A percentile compares a stretch with the other conserved stretches of the same genome.
These are phyloP conservation scores for Phytoseiulus persimilis DNA, from an alignment of 2,888 invertebrate species.

Conservation along the genomic window DNA sequence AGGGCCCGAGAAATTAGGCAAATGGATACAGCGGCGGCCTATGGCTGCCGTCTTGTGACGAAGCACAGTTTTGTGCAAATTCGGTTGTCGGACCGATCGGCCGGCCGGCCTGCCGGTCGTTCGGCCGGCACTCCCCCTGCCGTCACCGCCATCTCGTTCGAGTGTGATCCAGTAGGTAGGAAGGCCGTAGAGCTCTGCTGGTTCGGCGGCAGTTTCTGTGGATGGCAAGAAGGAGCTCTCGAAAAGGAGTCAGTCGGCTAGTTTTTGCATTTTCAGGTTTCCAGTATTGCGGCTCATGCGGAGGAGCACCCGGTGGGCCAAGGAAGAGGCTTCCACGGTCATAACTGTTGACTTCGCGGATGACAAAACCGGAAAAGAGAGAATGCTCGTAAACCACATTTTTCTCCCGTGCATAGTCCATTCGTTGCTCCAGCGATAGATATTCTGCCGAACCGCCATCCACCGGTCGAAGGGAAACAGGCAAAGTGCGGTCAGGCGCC, in stretches of 20 bases:
- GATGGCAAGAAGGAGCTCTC: too few relatives aligned
- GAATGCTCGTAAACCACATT: neutral
- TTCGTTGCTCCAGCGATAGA: neutral
- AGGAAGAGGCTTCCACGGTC: neutral
- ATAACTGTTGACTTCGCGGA: neutral
- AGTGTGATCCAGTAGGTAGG: too few relatives aligned
- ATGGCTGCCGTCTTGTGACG: too few relatives aligned
- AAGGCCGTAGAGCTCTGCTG: too few relatives aligned
- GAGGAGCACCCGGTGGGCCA: neutral
- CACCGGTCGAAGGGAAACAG: neutral
- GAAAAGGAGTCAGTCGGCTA: too few relatives aligned
- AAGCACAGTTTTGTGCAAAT: neutral
- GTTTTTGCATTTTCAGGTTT: too few relatives aligned
- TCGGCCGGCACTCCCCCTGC: too few relatives aligned
- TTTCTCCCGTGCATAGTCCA: neutral
- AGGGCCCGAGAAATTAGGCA: neutral
- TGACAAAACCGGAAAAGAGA: neutral
- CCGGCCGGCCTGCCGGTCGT: too few relatives aligned
- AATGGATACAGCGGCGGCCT: neutral
- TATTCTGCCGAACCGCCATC: neutral
- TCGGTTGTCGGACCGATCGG: neutral
- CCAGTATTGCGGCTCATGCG: too few relatives aligned
- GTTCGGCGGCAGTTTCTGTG: too few relatives aligned
- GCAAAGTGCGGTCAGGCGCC: too few relatives aligned
- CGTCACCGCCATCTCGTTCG: too few relatives aligned